Evolutionary conservation across 2,888 invertebrate genomes (phyloP).

Genomic region (Thalpophila matura): DNA sequence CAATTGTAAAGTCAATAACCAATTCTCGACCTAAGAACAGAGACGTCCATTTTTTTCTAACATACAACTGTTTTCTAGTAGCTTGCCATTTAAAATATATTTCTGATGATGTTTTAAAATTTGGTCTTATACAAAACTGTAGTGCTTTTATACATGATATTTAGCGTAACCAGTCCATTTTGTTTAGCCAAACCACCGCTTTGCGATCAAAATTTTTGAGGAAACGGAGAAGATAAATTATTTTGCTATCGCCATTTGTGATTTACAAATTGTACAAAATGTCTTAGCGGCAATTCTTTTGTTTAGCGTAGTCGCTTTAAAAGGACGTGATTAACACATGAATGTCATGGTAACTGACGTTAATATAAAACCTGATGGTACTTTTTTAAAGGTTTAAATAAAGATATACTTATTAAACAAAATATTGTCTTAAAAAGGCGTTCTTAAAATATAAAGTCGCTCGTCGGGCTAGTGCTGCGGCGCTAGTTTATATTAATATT

Average conservation of each 20-base stretch:
- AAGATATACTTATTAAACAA: constrained; percentile 74
- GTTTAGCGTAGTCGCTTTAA: constrained; percentile 77
- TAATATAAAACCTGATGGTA: constrained; percentile 72
- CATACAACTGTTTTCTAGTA: constrained; percentile 85
- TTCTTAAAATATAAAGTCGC: constrained; percentile 72
- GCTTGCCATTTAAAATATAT: constrained; percentile 89
- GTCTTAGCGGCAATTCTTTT: constrained; percentile 74
- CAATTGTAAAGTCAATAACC: constrained; percentile 84
- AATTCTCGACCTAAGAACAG: constrained; percentile 89
- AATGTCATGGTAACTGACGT: constrained; percentile 69
- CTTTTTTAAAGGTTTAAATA: constrained; percentile 79
- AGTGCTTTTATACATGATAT: constrained; percentile 89
- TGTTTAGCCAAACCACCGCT: constrained; percentile 89
- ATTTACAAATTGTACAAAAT: constrained; percentile 76
- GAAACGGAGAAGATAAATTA: constrained; percentile 73
- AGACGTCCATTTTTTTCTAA: constrained; percentile 91
- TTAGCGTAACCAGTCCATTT: constrained; percentile 90
- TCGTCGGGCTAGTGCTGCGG: constrained; percentile 74
- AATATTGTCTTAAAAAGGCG: constrained; percentile 83
- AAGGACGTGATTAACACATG: constrained; percentile 77
- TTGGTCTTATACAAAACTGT: constrained; percentile 88
- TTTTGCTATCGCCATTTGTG: constrained; percentile 86
- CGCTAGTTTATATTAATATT: constrained; percentile 73
- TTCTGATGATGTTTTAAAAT: constrained; percentile 87
- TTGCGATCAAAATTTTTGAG: constrained; percentile 82